These are phyloP conservation scores for Semaprochilodus insignis DNA, from an alignment of 2,797 vertebrate species.

Conservation along the genomic window DNA sequence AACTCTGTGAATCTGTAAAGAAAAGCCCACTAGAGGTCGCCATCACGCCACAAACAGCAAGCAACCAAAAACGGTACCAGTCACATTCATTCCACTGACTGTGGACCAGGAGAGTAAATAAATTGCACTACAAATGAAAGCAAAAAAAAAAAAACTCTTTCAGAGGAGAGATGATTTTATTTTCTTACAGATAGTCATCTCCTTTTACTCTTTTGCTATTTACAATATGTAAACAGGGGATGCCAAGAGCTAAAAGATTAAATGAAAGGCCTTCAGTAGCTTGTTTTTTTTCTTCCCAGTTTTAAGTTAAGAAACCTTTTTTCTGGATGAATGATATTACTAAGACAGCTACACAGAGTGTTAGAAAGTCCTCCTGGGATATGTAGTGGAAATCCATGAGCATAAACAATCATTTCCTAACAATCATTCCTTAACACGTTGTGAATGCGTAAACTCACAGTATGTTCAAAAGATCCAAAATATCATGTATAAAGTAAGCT, in stretches of 20 bases:
- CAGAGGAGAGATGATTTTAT: slow-evolving; percentile 35
- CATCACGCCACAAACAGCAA: neutral
- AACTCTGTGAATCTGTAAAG: neutral
- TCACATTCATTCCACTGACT: neutral
- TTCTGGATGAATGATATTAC: slow-evolving; percentile 55
- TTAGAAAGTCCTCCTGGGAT: slow-evolving; percentile 8
- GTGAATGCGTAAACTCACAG: slow-evolving; percentile 36
- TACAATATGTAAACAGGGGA: slow-evolving; percentile 84
- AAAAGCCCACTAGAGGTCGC: slow-evolving; percentile 25
- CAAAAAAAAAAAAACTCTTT: neutral
- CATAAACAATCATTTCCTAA: slow-evolving; percentile 41
- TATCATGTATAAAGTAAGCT: slow-evolving; percentile 27
- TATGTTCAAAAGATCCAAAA: slow-evolving; percentile 27
- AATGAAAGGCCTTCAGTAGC: slow-evolving; percentile 77
- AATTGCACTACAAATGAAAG: neutral
- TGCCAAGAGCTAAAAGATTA: slow-evolving; percentile 71
- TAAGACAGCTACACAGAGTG: slow-evolving; percentile 33
- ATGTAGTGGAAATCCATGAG: slow-evolving; percentile 35
- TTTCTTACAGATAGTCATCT: slow-evolving; percentile 55
- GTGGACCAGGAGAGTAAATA: neutral
- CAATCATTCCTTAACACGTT: slow-evolving; percentile 32
- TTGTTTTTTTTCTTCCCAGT: slow-evolving; percentile 57
- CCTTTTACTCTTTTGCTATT: slow-evolving; percentile 74
- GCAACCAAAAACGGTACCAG: neutral
- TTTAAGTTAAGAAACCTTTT: slow-evolving; percentile 58